Conservation (phyloP, 2,797 vertebrate species). For the Paguma larvata region DNA sequence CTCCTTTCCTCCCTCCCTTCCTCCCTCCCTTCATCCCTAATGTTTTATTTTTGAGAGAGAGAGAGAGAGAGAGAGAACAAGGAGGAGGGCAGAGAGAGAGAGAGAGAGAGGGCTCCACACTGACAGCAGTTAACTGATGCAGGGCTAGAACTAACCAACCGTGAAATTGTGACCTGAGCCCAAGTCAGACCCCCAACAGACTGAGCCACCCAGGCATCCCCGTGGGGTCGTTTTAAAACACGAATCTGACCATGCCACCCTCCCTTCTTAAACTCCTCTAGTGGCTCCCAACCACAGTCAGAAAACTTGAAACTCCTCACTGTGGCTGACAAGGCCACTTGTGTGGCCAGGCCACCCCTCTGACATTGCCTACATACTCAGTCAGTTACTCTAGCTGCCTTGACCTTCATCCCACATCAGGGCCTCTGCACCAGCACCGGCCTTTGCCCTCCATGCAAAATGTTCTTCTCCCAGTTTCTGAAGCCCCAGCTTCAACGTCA, state of each 20-base stretch:
- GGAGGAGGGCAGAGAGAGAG: no score
- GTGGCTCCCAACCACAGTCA: not conserved
- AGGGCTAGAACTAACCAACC: no score
- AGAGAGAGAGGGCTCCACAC: no score
- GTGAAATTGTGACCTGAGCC: no score
- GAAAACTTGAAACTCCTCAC: not conserved
- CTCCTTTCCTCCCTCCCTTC: no score
- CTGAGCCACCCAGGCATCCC: no score
- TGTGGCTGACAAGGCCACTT: not conserved
- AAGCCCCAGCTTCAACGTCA: not conserved
- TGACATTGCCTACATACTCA: rapidly evolving
- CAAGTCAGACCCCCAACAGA: no score
- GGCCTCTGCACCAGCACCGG: not conserved
- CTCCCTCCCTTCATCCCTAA: no score
- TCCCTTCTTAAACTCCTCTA: not conserved
- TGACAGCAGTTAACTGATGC: no score
- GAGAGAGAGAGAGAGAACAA: no score
- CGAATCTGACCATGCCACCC: rapidly evolving
- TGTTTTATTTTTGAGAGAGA: no score
- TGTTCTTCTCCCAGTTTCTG: not conserved
- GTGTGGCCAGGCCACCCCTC: not conserved
- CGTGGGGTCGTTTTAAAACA: not conserved
- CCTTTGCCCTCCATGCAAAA: not conserved
- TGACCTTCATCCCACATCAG: not conserved
- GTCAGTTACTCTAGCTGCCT: not conserved